Evolutionary conservation across 64 coral and sea anemone genomes (phyloP).

Genomic region (Orbicella faveolata): DNA sequence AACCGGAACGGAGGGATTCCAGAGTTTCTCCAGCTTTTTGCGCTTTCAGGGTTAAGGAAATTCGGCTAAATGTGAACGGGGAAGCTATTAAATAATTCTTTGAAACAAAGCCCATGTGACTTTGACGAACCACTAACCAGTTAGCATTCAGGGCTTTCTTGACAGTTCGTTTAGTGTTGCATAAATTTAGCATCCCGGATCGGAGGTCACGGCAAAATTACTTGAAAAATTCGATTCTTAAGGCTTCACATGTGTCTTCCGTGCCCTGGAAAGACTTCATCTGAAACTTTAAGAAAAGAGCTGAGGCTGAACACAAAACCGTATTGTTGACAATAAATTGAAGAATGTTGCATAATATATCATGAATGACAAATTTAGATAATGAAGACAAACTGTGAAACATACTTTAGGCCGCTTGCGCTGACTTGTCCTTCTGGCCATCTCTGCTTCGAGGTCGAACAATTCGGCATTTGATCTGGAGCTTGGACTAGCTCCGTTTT

Average conservation of each 20-base stretch:
- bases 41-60: conserved; percentile 6
- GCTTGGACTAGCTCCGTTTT: conserved; percentile 57
- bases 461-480: conserved; percentile 55
- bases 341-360: conserved; percentile 94
- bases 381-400: conserved; percentile 74
- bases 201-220: conserved; percentile 27
- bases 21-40: conserved; percentile 12
- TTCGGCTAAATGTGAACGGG: not conserved
- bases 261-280: conserved; percentile 38
- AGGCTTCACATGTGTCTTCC: conserved; percentile 20
- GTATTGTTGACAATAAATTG: conserved; percentile 58
- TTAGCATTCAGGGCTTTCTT: conserved; percentile 39
- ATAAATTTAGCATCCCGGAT: conserved; percentile 53
- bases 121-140: conserved; percentile 39
- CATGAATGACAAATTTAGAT: conserved; percentile 83
- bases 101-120: conserved; percentile 66
- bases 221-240: conserved; percentile 23
- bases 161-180: conserved; percentile 43
- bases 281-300: conserved; percentile 34
- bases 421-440: conserved; percentile 89
- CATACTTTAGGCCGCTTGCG: conserved; percentile 99
- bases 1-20: not conserved
- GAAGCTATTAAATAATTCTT: conserved; percentile 30
- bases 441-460: conserved; percentile 47
- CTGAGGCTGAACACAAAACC: conserved; percentile 29